These are phyloP conservation scores for Cephalophus harveyi DNA, from an alignment of 2,113 vertebrate genomes.

Conservation along the genomic window DNA sequence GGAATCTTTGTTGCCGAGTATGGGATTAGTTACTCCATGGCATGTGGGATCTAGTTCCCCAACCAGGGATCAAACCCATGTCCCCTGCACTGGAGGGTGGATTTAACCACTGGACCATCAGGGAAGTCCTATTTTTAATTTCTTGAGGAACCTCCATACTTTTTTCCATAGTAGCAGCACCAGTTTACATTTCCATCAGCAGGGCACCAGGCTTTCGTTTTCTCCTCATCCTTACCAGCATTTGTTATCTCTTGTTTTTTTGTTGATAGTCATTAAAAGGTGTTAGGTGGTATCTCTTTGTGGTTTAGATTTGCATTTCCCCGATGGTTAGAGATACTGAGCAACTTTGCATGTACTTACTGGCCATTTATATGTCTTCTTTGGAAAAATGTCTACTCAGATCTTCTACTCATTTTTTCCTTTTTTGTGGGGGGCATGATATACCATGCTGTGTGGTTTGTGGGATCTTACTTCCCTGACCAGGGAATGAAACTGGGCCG, in stretches of 20 bases:
- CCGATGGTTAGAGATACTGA: neutral
- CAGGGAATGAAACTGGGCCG: neutral
- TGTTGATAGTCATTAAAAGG: neutral
- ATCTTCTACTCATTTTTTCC: neutral
- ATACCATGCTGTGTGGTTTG: neutral
- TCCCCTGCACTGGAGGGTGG: neutral
- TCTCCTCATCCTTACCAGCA: neutral
- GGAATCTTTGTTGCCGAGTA: neutral
- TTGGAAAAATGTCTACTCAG: neutral
- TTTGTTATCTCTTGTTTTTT: neutral
- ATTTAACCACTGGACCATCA: neutral
- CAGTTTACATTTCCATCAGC: neutral
- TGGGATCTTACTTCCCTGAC: neutral
- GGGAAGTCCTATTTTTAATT: neutral
- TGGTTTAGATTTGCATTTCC: neutral
- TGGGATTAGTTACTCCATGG: neutral
- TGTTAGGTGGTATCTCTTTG: neutral
- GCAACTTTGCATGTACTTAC: neutral
- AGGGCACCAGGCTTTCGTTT: neutral
- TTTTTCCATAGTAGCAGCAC: neutral
- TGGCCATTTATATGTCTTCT: neutral
- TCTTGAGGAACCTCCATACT: neutral
- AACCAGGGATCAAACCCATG: neutral
- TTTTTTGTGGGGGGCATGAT: fast-evolving
- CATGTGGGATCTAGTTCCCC: neutral